Conservation (phyloP, 2,888 invertebrate genomes). For the Clanis bilineata region DNA sequence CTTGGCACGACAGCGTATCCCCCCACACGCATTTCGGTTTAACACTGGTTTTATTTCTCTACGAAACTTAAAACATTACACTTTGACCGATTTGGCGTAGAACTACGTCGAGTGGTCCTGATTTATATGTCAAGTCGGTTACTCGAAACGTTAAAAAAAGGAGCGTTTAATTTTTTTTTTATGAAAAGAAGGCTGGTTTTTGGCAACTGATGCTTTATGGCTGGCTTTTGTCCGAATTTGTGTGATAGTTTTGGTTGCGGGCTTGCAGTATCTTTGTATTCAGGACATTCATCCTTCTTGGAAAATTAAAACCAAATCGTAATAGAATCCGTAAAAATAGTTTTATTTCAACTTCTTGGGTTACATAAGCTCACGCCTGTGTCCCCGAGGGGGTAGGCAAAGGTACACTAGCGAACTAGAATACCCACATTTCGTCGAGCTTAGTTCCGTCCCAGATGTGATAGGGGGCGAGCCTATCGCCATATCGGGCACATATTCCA, state of each 20-base stretch:
- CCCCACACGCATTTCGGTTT: constrained; percentile 12
- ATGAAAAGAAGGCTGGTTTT: constrained; percentile 1
- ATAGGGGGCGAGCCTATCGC: no score
- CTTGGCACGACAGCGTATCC: constrained; percentile 13
- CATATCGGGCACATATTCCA: no score
- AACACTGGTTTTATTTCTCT: constrained; percentile 26
- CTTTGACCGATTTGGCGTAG: constrained; percentile 54
- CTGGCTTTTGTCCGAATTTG: neutral
- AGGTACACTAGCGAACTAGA: no score
- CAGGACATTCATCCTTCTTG: no score
- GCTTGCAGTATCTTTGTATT: neutral
- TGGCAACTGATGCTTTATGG: constrained; percentile 13
- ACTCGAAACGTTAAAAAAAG: constrained; percentile 9
- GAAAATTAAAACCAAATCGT: no score
- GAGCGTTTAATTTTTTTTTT: constrained; percentile 14
- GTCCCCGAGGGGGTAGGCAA: no score
- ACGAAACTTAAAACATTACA: constrained; percentile 34
- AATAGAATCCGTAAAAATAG: no score
- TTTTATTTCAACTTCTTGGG: no score
- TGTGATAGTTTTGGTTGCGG: neutral
- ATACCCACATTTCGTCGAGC: no score
- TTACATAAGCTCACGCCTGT: no score
- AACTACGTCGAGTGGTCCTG: constrained; percentile 32
- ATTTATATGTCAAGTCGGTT: constrained; percentile 26
- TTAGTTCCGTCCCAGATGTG: no score